Conservation (phyloP, 1,140 invertebrate genomes). For the Pseudomyrmex pallidus region DNA sequence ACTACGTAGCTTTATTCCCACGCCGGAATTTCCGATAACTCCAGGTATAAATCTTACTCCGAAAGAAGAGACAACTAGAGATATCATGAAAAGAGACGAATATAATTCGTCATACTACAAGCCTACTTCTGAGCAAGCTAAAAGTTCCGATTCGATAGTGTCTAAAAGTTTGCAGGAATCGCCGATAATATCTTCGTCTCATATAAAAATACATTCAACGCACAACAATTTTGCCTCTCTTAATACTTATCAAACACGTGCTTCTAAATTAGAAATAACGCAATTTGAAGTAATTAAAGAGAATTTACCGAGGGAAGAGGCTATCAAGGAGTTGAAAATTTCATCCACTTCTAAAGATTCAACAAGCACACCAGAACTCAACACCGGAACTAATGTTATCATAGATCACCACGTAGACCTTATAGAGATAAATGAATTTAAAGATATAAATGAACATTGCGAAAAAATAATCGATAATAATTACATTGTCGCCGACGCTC, state of each 20-base stretch:
- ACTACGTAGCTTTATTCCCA: constrained; percentile 77
- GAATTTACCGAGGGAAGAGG: constrained; percentile 79
- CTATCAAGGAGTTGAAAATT: constrained; percentile 80
- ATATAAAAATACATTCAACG: neutral
- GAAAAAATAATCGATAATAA: constrained; percentile 12
- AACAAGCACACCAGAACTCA: neutral
- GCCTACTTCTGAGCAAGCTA: constrained; percentile 66
- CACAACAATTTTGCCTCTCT: neutral
- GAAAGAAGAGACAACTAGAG: constrained; percentile 70
- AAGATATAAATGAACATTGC: neutral
- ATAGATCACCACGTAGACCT: neutral
- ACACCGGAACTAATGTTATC: neutral
- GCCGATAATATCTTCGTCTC: neutral
- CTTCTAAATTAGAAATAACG: constrained; percentile 77
- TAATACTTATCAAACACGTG: constrained; percentile 27
- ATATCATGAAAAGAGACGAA: constrained; percentile 65
- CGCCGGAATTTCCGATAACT: constrained; percentile 82
- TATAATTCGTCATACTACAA: constrained; percentile 79
- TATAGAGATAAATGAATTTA: constrained; percentile 8
- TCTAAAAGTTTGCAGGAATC: constrained; percentile 9
- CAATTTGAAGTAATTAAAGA: constrained; percentile 83
- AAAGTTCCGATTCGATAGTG: constrained; percentile 9
- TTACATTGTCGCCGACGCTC: neutral
- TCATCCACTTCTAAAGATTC: constrained; percentile 71
- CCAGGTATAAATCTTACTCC: constrained; percentile 80